Evolutionary conservation across 2,888 invertebrate species (phyloP), one percentile per base, ranked within the genome.

Genomic region (Loripinus fragilis): DNA sequence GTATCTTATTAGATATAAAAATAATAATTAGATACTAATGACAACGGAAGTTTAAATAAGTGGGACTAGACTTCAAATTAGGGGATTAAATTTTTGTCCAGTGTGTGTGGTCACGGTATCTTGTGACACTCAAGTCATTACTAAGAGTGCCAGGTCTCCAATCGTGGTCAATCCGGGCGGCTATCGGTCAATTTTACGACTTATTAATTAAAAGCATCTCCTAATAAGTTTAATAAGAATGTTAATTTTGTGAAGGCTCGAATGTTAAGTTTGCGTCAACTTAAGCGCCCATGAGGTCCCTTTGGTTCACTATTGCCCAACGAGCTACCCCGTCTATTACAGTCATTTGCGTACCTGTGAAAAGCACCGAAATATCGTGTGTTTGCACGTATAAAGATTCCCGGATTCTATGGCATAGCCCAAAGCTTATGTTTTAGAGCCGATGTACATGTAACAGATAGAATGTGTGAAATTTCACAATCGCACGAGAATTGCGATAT

Each of bases 31-130:
- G 72, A 42, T 66, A 10, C 60, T 71, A 74, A 76, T 76, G 80
- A 80, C 76, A 76, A 52, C 52, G 45, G 5, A 55, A 25, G 41
- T 28, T 65, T 30, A 65, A 80, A 80, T 76, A 67, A 76, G 69
- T 67, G 70, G 71, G 74, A 45, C 68, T 55, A 30, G 79, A 78
- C 73, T 73, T 42, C 48, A 28, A 80, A 80, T 83, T 60, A 78
- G 71, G 67, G 33, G 83, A 80, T 83, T 83, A 80, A 28, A 66
- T 23, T 48, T 23, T 45, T 52, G 70, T 41, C 23, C 67, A 50
- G 76, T 80, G 80, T 80, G 80, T 79, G 79, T 75, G 79, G 79
- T 55, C 30, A 23, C 52, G 38, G 72, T 67, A 42, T 67, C 67
- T 28, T 41, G n/a, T 67, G 67, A 67, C 67, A 67, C 45, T 67